Evolutionary conservation across 2,113 vertebrate species (phyloP), one percentile per base, ranked within the genome.

Genomic region (Alexandromys fortis): DNA sequence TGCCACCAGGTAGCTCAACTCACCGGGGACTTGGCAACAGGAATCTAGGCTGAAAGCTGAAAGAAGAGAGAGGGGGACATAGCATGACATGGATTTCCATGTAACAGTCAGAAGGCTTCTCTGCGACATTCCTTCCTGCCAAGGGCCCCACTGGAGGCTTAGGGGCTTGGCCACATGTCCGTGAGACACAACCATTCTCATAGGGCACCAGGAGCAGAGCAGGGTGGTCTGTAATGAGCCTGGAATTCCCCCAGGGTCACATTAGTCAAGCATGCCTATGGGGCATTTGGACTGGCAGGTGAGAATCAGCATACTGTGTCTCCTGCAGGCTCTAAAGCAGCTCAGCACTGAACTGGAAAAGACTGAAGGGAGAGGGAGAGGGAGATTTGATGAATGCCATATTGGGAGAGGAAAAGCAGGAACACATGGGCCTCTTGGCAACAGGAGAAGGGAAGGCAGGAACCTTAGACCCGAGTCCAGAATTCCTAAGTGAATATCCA

Each of bases 1-100:
- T 30, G 98, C 97, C 49, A 99, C 98, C 91, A 98, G 98, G 26
- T 98, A 97, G 79, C 87, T 97, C 95, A 98, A 97, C 86, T 99
- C 98, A 91, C 98, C 98, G 90, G 95, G 70, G 10, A 49, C 58
- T 90, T 52, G 98, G 89, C 92, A 89, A 89, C 97, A 98, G 35
- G 98, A 94, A 81, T 98, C 98, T 89, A 79, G 97, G 95, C 92
- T 67, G 45, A 91, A 96, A 96, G 89, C 98, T 98, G 96, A 63
- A 94, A 94, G 76, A 1, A 70, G 76, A 91, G 21, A 33, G 21
- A 72, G 30, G 49, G 8, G 70, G 14, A 26, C 19, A 38, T 61
- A 26, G 72, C 70, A 8, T 17, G 13, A 65, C n/a, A 58, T 6
- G 63, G 33, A 90, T 49, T 38, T 82, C 24, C 42, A n/a, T 9